A percentile compares a stretch with the other conserved stretches of the same genome.
phyloP scores from a whole-genome alignment of 2,113 vertebrate species.

The Gulo gulo region DNA sequence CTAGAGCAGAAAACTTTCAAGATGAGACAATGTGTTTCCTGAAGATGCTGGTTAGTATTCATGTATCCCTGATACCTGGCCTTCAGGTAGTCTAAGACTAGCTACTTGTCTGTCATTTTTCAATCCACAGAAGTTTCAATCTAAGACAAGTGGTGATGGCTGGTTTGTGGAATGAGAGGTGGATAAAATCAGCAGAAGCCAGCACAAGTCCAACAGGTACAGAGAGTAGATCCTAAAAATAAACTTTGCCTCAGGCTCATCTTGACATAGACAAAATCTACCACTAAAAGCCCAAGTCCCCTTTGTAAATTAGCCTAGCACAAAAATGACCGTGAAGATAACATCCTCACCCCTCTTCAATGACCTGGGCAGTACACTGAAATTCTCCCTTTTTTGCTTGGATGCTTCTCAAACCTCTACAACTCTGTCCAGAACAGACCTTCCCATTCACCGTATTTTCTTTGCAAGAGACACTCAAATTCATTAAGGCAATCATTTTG shows the following conservation, averaged over 20 bases:
- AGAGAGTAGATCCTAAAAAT: conserved; percentile 29
- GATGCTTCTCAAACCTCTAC: conserved; percentile 7
- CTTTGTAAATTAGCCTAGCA: conserved; percentile 34
- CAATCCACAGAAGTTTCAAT: not conserved
- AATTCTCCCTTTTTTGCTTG: not conserved
- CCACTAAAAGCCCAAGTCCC: not conserved
- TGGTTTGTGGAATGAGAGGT: conserved; percentile 16
- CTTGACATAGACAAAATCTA: conserved; percentile 11
- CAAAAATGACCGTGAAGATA: conserved; percentile 21
- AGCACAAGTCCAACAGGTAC: not conserved
- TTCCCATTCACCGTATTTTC: not conserved
- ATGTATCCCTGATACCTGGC: not conserved
- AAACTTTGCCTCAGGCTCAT: not conserved
- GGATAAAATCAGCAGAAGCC: conserved; percentile 24
- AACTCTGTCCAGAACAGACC: not conserved
- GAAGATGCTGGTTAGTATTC: not conserved
- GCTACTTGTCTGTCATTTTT: not conserved
- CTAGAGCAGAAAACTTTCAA: not conserved
- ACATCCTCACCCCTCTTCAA: not conserved
- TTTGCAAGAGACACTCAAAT: conserved; percentile 27
- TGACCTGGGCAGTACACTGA: not conserved
- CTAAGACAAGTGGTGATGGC: not conserved
- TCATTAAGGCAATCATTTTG: not conserved
- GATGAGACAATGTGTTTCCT: conserved; percentile 14
- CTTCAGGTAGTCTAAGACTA: not conserved